Evolutionary conservation across 2,113 vertebrate genomes (phyloP).

Genomic region (Alectura lathami): DNA sequence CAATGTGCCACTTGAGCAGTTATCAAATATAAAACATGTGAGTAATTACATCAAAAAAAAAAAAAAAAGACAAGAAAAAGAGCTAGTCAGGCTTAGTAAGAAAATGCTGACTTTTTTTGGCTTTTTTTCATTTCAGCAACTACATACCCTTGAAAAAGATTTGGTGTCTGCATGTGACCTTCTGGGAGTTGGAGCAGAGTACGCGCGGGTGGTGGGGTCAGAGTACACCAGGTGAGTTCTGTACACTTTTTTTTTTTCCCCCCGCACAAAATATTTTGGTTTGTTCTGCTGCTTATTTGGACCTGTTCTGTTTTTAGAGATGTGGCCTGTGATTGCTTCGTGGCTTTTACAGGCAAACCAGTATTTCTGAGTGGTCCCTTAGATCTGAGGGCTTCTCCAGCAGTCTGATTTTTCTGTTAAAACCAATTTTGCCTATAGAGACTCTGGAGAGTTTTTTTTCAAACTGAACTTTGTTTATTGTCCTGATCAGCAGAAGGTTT

Average conservation of each 20-base stretch:
- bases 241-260: no score
- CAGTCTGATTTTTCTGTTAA: not conserved
- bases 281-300: rapidly evolving
- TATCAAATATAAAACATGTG: not conserved
- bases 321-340: rapidly evolving
- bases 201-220: constrained; percentile 94
- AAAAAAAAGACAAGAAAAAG: not conserved
- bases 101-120: rapidly evolving
- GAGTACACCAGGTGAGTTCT: constrained; percentile 94
- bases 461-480: not conserved
- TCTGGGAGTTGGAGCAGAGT: constrained; percentile 94
- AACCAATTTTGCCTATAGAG: rapidly evolving
- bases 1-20: not conserved
- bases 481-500: not conserved
- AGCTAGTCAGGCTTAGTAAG: rapidly evolving
- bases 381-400: not conserved
- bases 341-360: not conserved
- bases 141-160: constrained; percentile 97
- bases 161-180: constrained; percentile 97
- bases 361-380: not conserved
- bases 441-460: not conserved
- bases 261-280: not conserved
- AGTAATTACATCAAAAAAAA: not conserved
- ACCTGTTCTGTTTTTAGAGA: rapidly evolving
- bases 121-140: constrained; percentile 79